phyloP scores from a whole-genome alignment of 2,797 vertebrate species.

The Echiichthys vipera region DNA sequence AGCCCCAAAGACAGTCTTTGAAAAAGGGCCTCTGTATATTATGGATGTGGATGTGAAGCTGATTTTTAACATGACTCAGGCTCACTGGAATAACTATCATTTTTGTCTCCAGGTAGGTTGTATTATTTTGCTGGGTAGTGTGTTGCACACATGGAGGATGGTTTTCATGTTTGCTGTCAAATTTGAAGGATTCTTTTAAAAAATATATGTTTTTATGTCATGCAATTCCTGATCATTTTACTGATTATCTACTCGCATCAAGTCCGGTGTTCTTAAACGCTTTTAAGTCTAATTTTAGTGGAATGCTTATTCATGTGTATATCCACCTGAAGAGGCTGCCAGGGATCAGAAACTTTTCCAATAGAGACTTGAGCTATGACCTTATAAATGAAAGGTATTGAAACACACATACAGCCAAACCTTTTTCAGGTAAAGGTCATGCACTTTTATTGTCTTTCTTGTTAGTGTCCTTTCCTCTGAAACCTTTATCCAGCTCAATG shows the following conservation, averaged over 20 bases:
- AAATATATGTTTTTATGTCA: too few relatives aligned
- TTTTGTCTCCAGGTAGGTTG: constrained; percentile 49
- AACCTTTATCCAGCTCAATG: constrained; percentile 20
- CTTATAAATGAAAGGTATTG: constrained; percentile 43
- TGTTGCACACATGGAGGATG: constrained; percentile 33
- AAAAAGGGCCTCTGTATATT: constrained; percentile 24
- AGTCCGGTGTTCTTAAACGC: background rate
- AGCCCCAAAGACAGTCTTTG: constrained; percentile 57
- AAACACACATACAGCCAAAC: constrained; percentile 25
- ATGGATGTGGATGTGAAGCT: constrained; percentile 19
- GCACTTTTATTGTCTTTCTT: constrained; percentile 35
- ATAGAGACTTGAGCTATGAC: constrained; percentile 21
- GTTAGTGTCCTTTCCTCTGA: constrained; percentile 20
- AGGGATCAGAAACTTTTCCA: background rate
- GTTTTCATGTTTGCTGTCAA: background rate
- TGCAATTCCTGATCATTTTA: too few relatives aligned
- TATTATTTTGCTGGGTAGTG: background rate
- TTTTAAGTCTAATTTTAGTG: too few relatives aligned
- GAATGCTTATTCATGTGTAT: background rate
- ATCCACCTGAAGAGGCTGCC: background rate
- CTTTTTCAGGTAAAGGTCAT: constrained; percentile 56
- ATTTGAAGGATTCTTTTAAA: background rate
- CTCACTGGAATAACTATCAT: background rate
- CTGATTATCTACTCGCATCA: background rate
- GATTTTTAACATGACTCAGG: constrained; percentile 44